Conservation (phyloP, 2,113 vertebrate genomes). For the Hemibagrus wyckioides region DNA sequence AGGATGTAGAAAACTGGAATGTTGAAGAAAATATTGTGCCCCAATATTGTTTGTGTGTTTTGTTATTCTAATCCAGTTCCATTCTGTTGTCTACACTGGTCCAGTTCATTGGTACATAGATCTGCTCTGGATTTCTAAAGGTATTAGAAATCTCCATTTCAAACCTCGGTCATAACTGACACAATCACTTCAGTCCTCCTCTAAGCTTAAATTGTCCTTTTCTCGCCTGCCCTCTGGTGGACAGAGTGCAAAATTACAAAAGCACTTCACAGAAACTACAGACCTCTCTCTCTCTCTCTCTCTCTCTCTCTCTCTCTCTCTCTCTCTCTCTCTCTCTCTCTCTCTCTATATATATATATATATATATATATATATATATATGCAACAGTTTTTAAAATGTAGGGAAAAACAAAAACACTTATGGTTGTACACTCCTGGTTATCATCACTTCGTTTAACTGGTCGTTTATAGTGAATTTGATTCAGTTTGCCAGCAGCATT, state of each 20-base stretch:
- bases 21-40: too few species aligned
- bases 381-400: too few species aligned
- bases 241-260: neutral
- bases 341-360: too few species aligned
- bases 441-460: too few species aligned
- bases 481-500: too few species aligned
- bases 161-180: neutral
- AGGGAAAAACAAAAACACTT: too few species aligned
- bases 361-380: too few species aligned
- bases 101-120: neutral
- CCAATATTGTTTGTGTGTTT: neutral
- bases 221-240: neutral
- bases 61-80: neutral
- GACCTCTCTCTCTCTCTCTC: too few species aligned
- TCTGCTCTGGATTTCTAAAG: neutral
- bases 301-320: too few species aligned
- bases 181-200: neutral
- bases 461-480: too few species aligned
- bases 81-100: neutral
- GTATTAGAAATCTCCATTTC: neutral
- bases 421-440: too few species aligned
- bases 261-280: neutral
- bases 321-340: too few species aligned
- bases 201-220: neutral
- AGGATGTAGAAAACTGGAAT: neutral